Conservation (phyloP, 2,113 vertebrate species). For the Tretioscincus oriximinensis region DNA sequence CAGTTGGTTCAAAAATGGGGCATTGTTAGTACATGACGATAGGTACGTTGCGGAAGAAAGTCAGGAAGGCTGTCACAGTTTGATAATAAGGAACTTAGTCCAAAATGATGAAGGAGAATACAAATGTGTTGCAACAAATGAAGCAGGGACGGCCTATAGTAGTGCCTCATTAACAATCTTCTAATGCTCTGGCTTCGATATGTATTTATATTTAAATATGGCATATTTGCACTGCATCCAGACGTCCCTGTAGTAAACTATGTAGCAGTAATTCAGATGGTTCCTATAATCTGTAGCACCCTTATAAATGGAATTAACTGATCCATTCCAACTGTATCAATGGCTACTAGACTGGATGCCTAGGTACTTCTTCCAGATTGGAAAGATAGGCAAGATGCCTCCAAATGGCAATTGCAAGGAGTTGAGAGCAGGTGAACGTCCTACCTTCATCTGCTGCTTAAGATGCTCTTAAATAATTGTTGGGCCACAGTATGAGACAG, state of each 20-base stretch:
- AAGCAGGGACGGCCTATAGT: constrained; percentile 81
- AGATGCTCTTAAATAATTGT: too few species aligned
- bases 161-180: constrained; percentile 81
- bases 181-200: constrained; percentile 55
- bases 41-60: constrained; percentile 85
- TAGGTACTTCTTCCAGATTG: too few species aligned
- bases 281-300: constrained; percentile 52
- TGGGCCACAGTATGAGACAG: too few species aligned
- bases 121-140: constrained; percentile 87
- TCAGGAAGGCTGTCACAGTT: constrained; percentile 80
- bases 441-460: too few species aligned
- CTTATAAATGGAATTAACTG: constrained; percentile 40
- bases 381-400: too few species aligned
- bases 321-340: neutral
- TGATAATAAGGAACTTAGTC: constrained; percentile 83
- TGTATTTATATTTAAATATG: constrained; percentile 19
- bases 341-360: too few species aligned
- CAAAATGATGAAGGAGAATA: constrained; percentile 87
- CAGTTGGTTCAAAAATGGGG: constrained; percentile 87
- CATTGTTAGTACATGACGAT: constrained; percentile 69
- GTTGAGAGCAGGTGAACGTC: too few species aligned
- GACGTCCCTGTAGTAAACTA: neutral
- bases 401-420: too few species aligned
- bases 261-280: constrained; percentile 50
- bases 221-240: constrained; percentile 27